These are phyloP conservation scores for Crenichthys baileyi DNA, from an alignment of 2,797 vertebrate species.

Conservation along the genomic window DNA sequence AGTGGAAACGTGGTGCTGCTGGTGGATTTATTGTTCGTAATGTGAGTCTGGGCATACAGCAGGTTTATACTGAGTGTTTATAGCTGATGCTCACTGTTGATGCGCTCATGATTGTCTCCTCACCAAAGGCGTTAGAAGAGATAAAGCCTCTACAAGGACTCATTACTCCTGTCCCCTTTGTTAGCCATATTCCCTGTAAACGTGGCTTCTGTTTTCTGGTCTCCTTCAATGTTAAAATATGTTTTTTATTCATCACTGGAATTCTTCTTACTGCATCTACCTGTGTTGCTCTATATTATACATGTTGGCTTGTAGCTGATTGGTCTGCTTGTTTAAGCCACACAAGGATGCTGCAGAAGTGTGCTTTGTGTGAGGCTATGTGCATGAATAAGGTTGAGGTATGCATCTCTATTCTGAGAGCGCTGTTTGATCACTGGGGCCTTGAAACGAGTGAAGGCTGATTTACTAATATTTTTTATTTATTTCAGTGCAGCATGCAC, in stretches of 20 bases:
- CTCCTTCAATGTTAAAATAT: not conserved
- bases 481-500: constrained; percentile 54
- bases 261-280: not conserved
- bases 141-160: not conserved
- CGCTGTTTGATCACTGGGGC: constrained; percentile 69
- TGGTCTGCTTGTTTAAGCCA: constrained; percentile 46
- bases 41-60: not conserved
- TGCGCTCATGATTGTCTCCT: constrained; percentile 31
- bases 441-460: constrained; percentile 70
- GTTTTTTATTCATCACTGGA: not conserved
- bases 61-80: not conserved
- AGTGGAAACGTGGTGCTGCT: not conserved
- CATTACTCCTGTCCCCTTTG: constrained; percentile 21
- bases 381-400: constrained; percentile 14
- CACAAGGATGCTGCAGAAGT: constrained; percentile 6
- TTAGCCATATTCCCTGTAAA: constrained; percentile 27
- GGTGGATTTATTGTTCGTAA: constrained; percentile 6
- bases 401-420: constrained; percentile 47
- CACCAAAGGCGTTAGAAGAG: not conserved
- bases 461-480: constrained; percentile 16
- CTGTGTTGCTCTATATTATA: not conserved
- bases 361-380: constrained; percentile 9
- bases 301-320: constrained; percentile 15
- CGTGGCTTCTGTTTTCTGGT: not conserved
- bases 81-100: constrained; percentile 18